Conservation (phyloP, 2,113 vertebrate species). For the Phasianus colchicus region DNA sequence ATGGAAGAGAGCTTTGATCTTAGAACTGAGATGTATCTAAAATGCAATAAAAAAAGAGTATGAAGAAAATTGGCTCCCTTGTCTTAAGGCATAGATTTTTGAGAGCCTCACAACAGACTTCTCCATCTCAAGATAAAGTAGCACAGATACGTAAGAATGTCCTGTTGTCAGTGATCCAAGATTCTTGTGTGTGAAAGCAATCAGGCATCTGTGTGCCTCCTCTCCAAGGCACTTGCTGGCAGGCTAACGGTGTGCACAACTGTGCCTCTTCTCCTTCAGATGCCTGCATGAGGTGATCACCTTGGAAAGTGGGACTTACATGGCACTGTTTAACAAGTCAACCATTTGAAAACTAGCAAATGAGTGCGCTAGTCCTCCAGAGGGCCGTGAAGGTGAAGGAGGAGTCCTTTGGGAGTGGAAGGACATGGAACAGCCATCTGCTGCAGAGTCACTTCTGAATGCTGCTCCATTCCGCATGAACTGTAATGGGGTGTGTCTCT, state of each 20-base stretch:
- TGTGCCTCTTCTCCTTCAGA: neutral
- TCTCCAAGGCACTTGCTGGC: neutral
- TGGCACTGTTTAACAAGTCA: neutral
- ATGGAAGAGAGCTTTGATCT: neutral
- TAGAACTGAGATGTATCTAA: neutral
- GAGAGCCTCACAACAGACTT: neutral
- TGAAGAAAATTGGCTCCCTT: neutral
- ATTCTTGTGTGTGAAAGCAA: neutral
- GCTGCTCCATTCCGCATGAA: neutral
- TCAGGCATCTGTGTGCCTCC: neutral
- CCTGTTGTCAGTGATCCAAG: neutral
- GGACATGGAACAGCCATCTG: neutral
- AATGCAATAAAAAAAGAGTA: neutral
- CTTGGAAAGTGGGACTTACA: neutral
- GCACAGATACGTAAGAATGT: neutral
- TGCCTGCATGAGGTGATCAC: neutral
- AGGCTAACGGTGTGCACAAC: neutral
- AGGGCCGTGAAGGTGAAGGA: neutral
- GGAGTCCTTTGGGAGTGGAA: neutral
- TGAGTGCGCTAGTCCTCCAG: neutral
- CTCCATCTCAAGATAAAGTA: neutral
- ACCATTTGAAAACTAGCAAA: neutral
- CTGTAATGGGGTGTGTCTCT: neutral
- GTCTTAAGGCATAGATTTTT: neutral
- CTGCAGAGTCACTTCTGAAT: fast-evolving